Conservation (phyloP, 1,140 invertebrate species). For the Chrysoperla carnea region DNA sequence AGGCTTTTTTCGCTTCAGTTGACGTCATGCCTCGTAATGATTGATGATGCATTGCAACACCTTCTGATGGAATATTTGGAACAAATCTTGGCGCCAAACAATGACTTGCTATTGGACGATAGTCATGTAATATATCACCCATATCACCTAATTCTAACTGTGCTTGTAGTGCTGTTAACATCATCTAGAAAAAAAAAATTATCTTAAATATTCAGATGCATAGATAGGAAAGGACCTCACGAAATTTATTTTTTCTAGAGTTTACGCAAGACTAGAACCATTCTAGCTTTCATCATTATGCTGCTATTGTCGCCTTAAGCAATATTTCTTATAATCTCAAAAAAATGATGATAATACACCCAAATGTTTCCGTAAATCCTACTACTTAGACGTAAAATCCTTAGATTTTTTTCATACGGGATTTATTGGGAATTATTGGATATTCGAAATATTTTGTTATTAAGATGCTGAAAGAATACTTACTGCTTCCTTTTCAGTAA, state of each 20-base stretch:
- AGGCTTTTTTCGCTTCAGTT: conserved; percentile 75
- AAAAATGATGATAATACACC: too few relatives aligned
- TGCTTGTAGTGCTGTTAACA: conserved; percentile 83
- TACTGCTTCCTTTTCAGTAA: conserved; percentile 84
- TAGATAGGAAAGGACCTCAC: too few relatives aligned
- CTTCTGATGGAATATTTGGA: conserved; percentile 51
- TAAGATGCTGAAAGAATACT: conserved; percentile 20
- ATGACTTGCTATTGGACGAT: conserved; percentile 54
- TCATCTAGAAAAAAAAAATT: conserved; percentile 43
- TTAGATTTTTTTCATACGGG: too few relatives aligned
- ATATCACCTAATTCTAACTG: conserved; percentile 84
- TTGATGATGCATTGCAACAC: conserved; percentile 74
- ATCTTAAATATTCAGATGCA: neutral
- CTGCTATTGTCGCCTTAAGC: too few relatives aligned
- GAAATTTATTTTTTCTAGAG: too few relatives aligned
- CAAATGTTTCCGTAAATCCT: too few relatives aligned
- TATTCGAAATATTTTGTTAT: too few relatives aligned
- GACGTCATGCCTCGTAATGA: conserved; percentile 68
- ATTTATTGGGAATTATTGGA: too few relatives aligned
- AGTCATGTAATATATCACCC: conserved; percentile 45
- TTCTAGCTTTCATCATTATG: too few relatives aligned
- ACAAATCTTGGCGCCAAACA: conserved; percentile 70
- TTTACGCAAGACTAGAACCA: too few relatives aligned
- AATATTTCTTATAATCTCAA: too few relatives aligned
- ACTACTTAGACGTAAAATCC: too few relatives aligned